A percentile compares a stretch with the other conserved stretches of the same genome.
Evolutionary conservation across 2,797 vertebrate species (phyloP).

Genomic region (Atherinosoma microstoma): DNA sequence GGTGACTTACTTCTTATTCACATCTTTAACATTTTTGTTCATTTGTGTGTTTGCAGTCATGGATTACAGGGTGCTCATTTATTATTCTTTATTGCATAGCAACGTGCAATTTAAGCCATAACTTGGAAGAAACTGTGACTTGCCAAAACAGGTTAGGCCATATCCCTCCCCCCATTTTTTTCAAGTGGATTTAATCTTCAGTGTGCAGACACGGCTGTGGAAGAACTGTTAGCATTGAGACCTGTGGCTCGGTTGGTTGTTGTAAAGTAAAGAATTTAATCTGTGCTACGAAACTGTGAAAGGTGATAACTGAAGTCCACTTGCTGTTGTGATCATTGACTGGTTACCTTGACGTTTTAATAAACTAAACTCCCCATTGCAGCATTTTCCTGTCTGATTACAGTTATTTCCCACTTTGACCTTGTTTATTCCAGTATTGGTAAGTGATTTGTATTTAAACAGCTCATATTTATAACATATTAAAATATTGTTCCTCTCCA

Average conservation of each 20-base stretch:
- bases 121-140: slow-evolving; percentile 38
- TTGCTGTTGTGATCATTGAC: slow-evolving; percentile 37
- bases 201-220: too few relatives aligned
- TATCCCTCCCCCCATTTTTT: neutral
- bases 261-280: slow-evolving; percentile 30
- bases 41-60: slow-evolving; percentile 26
- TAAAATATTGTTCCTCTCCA: too few relatives aligned
- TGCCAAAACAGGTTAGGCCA: too few relatives aligned
- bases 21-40: neutral
- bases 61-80: slow-evolving; percentile 48
- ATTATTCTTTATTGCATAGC: slow-evolving; percentile 18
- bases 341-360: slow-evolving; percentile 35
- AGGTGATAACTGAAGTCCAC: slow-evolving; percentile 56
- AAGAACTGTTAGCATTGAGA: neutral
- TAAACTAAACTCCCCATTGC: slow-evolving; percentile 25
- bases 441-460: neutral
- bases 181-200: too few relatives aligned
- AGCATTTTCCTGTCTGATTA: slow-evolving; percentile 9
- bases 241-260: slow-evolving; percentile 22
- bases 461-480: neutral
- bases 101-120: slow-evolving; percentile 34
- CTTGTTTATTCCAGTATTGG: neutral
- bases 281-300: slow-evolving; percentile 67
- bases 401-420: neutral
- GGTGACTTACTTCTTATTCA: slow-evolving; percentile 17